These are phyloP conservation scores for Centrocercus urophasianus DNA, from an alignment of 2,113 vertebrate species.

Conservation along the genomic window DNA sequence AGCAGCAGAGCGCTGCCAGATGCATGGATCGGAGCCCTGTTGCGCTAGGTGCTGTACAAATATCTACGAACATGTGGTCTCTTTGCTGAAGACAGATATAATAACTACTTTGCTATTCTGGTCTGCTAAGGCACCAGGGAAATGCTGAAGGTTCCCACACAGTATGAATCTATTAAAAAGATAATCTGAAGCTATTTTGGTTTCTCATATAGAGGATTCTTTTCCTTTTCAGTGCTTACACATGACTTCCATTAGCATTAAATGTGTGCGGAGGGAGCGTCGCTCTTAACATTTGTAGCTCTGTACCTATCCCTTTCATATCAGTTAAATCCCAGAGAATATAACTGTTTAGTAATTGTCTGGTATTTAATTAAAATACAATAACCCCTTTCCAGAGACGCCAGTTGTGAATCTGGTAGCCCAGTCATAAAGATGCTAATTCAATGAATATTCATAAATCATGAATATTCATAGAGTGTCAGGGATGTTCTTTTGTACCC, in stretches of 20 bases:
- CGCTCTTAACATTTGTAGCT: conserved; percentile 55
- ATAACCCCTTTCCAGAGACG: conserved; percentile 75
- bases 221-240: conserved; percentile 53
- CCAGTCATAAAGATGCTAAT: conserved; percentile 78
- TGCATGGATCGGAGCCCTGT: conserved; percentile 62
- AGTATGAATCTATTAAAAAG: conserved; percentile 79
- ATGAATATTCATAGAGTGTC: conserved; percentile 77
- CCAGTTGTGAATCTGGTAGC: conserved; percentile 79
- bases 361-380: conserved; percentile 80
- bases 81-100: conserved; percentile 72
- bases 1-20: conserved; percentile 57
- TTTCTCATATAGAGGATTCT: conserved; percentile 67
- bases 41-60: conserved; percentile 65
- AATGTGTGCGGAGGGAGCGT: conserved; percentile 62
- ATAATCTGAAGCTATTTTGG: conserved; percentile 78
- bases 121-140: conserved; percentile 73
- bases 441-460: conserved; percentile 80
- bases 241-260: conserved; percentile 77
- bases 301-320: conserved; percentile 64
- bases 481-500: conserved; percentile 79
- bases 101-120: conserved; percentile 77
- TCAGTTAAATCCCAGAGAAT: conserved; percentile 67
- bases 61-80: conserved; percentile 68
- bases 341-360: conserved; percentile 76
- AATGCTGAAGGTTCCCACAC: conserved; percentile 78